Evolutionary conservation across 2,113 vertebrate genomes (phyloP), one percentile per base, ranked within the genome.

Genomic region (Setophaga coronata): DNA sequence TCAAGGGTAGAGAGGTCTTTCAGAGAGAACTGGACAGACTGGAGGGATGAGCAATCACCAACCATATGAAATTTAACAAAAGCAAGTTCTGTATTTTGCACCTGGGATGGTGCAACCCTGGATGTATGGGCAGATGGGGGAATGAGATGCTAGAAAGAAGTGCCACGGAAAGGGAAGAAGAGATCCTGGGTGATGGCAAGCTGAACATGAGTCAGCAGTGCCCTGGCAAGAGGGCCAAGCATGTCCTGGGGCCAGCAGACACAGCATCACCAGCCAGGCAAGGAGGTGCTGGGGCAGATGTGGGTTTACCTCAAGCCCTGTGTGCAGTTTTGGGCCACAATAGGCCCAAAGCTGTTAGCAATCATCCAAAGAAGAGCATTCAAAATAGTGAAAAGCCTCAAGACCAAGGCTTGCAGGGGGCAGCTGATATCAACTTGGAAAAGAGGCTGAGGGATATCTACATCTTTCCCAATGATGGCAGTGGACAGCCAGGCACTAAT

Each of bases 241-340:
- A 0, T 48, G 18, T 58, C 8, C 57, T 38, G 36, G 6, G 10
- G 6, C 7, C 38, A 60, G 24, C 20, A 45, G 50, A 15, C 2
- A 50, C 61, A 81, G 13, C 33, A 60, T 17, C 2, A 0, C 14
- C 14, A 26, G 43, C 23, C 0, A 0, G 58, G 15, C 2, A 0
- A 56, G 18, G 15, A 36, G 9, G 13, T 21, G 24, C 20, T 12
- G 38, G 15, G 2, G 23, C 18, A 47, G 12, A 3, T 34, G 10
- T 7, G 31, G 20, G 7, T 42, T 76, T 51, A 11, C 10, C 20
- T 65, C 17, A 33, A 56, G 12, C 9, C n/a, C 19, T 50, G 9
- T 23, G 29, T 9, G 18, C 14, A 40, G 9, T 45, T 81, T 66
- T 12, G 25, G 6, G 57, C 18, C 8, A 56, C 19, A 60, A 18